Conservation (phyloP, 2,113 vertebrate genomes). For the Vulpes ferrilata region DNA sequence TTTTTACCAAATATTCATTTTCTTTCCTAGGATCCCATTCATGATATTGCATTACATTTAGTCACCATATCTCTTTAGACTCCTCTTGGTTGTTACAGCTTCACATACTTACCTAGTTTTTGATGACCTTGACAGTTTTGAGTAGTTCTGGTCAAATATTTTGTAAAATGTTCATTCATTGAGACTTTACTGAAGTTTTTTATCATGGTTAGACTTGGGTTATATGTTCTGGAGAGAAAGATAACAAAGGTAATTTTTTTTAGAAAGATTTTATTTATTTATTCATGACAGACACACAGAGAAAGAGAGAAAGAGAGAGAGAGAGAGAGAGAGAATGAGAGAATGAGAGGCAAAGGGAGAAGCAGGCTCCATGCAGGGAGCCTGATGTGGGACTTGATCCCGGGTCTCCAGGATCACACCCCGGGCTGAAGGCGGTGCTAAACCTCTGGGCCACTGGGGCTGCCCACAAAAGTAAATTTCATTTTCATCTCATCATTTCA, state of each 20-base stretch:
- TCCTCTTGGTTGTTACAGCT: background rate
- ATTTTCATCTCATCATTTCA: background rate
- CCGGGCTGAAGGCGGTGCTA: too few species aligned
- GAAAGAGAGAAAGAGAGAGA: too few species aligned
- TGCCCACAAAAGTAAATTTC: background rate
- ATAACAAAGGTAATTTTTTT: background rate
- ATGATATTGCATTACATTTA: background rate
- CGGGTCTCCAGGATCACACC: too few species aligned
- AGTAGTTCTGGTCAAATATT: background rate
- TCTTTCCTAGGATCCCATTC: background rate
- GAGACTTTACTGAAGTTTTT: background rate
- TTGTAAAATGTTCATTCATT: background rate
- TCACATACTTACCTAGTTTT: background rate
- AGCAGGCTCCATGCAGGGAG: too few species aligned
- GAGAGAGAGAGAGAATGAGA: too few species aligned
- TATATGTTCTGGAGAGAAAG: background rate
- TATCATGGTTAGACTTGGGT: background rate
- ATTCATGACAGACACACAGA: too few species aligned
- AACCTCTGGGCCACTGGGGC: too few species aligned
- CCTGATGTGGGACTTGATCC: too few species aligned
- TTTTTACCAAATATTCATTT: background rate
- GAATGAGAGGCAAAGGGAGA: too few species aligned
- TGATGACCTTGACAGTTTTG: background rate
- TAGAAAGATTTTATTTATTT: too few species aligned
- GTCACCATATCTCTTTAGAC: background rate